These are phyloP conservation scores for Leptodactylus fuscus DNA, from an alignment of 2,113 vertebrate species.

Conservation along the genomic window DNA sequence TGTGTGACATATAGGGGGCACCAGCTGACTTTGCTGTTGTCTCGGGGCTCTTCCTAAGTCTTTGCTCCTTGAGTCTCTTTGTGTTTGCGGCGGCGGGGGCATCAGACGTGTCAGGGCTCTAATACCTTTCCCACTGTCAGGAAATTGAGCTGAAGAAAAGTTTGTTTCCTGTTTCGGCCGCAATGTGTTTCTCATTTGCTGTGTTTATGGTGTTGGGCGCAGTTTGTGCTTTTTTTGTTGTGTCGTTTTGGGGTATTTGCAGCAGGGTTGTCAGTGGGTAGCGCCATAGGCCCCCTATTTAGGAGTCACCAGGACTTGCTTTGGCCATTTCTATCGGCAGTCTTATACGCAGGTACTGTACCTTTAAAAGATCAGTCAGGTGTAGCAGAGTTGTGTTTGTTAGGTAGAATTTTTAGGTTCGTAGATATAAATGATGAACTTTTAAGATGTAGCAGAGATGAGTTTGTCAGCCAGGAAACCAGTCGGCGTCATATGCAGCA, in stretches of 20 bases:
- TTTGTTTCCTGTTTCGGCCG: slow-evolving; percentile 70
- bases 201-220: slow-evolving; percentile 42
- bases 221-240: not conserved
- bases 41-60: no score
- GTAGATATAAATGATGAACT: not conserved
- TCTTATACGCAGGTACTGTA: not conserved
- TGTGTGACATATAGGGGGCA: no score
- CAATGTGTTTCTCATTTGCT: slow-evolving; percentile 69
- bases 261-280: not conserved
- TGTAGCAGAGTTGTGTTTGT: no score
- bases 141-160: slow-evolving; percentile 72
- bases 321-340: not conserved
- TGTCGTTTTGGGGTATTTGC: not conserved
- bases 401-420: no score
- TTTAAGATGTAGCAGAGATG: not conserved
- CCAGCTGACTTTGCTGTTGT: no score
- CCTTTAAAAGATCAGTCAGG: not conserved
- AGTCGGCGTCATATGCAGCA: not conserved
- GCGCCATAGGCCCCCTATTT: not conserved
- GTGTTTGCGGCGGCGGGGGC: not conserved
- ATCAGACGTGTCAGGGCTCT: slow-evolving; percentile 61
- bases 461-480: not conserved
- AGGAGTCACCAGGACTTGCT: slow-evolving; percentile 1
- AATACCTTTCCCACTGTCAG: slow-evolving; percentile 72
- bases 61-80: slow-evolving; percentile 9